Evolutionary conservation across 2,113 vertebrate genomes (phyloP).

Genomic region (Varanus komodoensis): DNA sequence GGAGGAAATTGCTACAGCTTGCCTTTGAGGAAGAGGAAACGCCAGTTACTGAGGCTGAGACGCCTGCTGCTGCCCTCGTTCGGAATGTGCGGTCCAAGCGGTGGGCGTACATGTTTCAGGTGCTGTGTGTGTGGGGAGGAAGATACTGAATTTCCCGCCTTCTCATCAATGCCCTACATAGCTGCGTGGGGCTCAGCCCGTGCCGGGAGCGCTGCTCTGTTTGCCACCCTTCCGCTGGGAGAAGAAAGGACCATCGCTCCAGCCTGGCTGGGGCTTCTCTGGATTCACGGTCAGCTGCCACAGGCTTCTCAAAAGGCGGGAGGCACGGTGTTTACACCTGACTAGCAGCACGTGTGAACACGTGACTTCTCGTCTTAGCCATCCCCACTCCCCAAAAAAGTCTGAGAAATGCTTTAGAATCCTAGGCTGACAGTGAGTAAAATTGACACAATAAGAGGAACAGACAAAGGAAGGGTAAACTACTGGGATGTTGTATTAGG

Average conservation of each 20-base stretch:
- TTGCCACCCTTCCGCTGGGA: neutral
- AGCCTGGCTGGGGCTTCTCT: neutral
- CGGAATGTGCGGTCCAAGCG: neutral
- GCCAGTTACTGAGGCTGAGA: conserved; percentile 17
- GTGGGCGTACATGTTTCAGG: neutral
- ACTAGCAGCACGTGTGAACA: neutral
- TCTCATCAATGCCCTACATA: neutral
- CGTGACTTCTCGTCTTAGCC: too few species aligned
- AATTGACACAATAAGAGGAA: neutral
- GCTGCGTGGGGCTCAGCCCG: neutral
- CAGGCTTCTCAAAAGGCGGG: too few species aligned
- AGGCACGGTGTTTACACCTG: neutral
- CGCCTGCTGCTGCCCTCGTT: conserved; percentile 5
- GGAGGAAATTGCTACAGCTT: neutral
- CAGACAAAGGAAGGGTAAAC: neutral
- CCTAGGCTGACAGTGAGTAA: neutral
- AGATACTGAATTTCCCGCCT: neutral
- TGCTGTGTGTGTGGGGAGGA: too few species aligned
- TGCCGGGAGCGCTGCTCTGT: neutral
- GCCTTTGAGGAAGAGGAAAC: conserved; percentile 70
- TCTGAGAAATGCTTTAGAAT: neutral
- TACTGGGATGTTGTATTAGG: too few species aligned
- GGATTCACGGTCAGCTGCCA: too few species aligned
- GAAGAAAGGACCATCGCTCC: neutral
- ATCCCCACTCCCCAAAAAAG: neutral